Base-by-base conservation (phyloP, 2,797 vertebrate species). In the Cygnus olor region DNA sequence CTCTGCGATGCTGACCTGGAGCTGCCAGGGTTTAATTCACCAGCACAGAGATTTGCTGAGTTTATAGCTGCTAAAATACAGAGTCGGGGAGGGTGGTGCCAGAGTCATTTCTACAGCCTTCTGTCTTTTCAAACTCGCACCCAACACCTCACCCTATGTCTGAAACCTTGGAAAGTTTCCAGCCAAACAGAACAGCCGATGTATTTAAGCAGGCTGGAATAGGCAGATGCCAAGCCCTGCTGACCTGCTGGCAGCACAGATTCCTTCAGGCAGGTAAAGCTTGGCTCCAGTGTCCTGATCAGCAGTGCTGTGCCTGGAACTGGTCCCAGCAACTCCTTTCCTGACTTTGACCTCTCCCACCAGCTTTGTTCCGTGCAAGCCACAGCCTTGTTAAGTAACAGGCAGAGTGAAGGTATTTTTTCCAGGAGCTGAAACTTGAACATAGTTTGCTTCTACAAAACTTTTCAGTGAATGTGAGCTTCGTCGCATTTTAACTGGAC, bases 231-330 rank as follows among this genome's bases (percentile, higher is more conserved):
- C 2, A 24, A 51, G 68, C 49, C n/a, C 58, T 83, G 65, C 56
- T 76, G 77, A 49, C 54, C 68, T 79, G 16, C 63, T 86, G 56
- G 60, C 58, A 49, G 51, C 0, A 0, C 69, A 0, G 3, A 3
- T 70, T n/a, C 60, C 38, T 30, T 74, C 25, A 3, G 89, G 65
- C 80, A 87, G 65, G 79, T 76, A 27, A 42, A 58, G 64, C 60
- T 90, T 47, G 54, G 57, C 74, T 94, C 28, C 70, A 42, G 68
- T 85, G 83, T 68, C 63, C 64, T 61, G 18, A 63, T 51, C n/a
- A 82, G 53, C 13, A 4, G 45, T 69, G 57, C 21, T 3, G 0
- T 14, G 74, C 19, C 78, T 93, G 80, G 89, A 91, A 60, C 38
- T 64, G 71, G 19, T 65, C 80, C 80, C 83, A 74, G 47, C 0